Base-by-base conservation (phyloP, 2,113 vertebrate species). In the Cardinalis cardinalis region DNA sequence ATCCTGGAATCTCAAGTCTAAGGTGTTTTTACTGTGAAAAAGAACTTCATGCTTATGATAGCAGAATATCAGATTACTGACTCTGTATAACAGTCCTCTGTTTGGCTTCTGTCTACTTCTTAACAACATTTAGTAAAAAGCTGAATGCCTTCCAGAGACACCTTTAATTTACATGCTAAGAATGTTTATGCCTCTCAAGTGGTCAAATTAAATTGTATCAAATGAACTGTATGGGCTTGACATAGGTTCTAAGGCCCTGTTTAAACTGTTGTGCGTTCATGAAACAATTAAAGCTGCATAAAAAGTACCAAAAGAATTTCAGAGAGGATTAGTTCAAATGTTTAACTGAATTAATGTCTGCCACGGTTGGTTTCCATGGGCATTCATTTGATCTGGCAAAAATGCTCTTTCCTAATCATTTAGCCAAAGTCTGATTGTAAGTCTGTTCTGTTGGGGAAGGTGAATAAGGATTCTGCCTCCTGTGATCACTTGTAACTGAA, bases 181-280 rank as follows among this genome's bases (percentile, higher is more conserved):
- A 93, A 94, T 87, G 84, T 92, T 95, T 95, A 94, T 88, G 56
- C 56, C 71, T 89, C 90, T 95, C 93, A 79, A 95, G 90, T 94
- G 95, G 95, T 87, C 90, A 93, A 92, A 96, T 94, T 94, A 95
- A 96, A 87, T 59, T 78, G 77, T 89, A 87, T 79, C 78, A 80
- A 90, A 85, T 87, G 55, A 84, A 85, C 87, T 7, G 8, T 72
- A 78, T 58, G 61, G 76, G n/a, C 66, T 90, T 90, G 80, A 75
- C 84, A 84, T 52, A 89, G 71, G 52, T 92, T 92, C 74, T 73
- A 83, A 95, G 81, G 46, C 56, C 52, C 26, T 76, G 23, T 90
- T 93, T 90, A 85, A 94, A 91, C 52, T 82, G 75, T 79, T 90
- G 59, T 89, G 48, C 73, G 48, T 64, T 95, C 87, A 64, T 64